Conservation (phyloP, 2,888 invertebrate genomes). For the Leptothorax acervorum region DNA sequence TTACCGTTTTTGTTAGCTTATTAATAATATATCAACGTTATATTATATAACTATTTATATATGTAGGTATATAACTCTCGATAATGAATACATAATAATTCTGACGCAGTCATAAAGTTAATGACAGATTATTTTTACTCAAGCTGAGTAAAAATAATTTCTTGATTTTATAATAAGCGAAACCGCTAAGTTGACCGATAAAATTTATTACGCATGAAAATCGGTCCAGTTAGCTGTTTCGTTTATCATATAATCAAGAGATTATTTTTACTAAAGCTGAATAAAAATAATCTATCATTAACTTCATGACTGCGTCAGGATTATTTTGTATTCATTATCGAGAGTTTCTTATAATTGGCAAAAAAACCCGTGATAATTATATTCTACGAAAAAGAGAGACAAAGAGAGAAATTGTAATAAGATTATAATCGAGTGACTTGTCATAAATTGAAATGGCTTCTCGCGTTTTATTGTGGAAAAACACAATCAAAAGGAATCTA, state of each 20-base stretch:
- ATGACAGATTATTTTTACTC: not conserved
- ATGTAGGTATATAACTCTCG: not conserved
- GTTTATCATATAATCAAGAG: not conserved
- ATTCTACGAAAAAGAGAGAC: not conserved
- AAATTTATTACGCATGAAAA: not conserved
- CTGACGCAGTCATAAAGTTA: not conserved
- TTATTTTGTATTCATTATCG: conserved; percentile 12
- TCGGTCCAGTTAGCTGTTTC: not conserved
- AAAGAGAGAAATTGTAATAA: not conserved
- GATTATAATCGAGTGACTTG: not conserved
- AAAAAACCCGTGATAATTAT: not conserved
- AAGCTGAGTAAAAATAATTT: no score
- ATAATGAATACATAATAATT: conserved; percentile 11
- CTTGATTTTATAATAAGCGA: conserved; percentile 1
- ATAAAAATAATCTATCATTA: not conserved
- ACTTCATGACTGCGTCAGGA: not conserved
- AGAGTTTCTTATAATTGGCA: not conserved
- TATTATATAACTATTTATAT: no score
- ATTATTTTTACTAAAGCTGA: not conserved
- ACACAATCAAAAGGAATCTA: not conserved
- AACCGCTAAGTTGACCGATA: not conserved
- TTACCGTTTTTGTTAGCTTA: no score
- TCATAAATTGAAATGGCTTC: not conserved
- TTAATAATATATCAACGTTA: no score
- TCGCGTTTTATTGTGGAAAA: not conserved